Conservation (phyloP, 2,888 invertebrate genomes). For the Nomada ferruginata region DNA sequence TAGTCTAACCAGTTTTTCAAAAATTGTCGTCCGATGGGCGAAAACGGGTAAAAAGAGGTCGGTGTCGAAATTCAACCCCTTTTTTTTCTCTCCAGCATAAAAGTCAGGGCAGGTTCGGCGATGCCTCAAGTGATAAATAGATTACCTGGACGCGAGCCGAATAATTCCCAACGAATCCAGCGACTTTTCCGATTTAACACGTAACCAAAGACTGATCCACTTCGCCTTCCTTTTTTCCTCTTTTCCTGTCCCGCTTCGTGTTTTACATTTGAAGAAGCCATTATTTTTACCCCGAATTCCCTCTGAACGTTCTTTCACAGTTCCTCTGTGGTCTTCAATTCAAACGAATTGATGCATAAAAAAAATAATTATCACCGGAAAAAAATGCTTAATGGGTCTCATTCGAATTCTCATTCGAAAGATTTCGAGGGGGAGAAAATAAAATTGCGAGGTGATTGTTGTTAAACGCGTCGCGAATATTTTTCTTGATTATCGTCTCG, state of each 20-base stretch:
- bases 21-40: conserved; percentile 37
- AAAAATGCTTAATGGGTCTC: too few relatives aligned
- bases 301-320: background rate
- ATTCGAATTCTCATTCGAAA: too few relatives aligned
- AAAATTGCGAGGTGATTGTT: too few relatives aligned
- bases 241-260: background rate
- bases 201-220: conserved; percentile 3
- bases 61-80: background rate
- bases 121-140: conserved; percentile 60
- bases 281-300: background rate
- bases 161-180: conserved; percentile 41
- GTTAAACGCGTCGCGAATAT: too few relatives aligned
- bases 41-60: background rate
- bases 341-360: background rate
- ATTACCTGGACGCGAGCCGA: conserved; percentile 54
- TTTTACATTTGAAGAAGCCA: background rate
- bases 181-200: conserved; percentile 2
- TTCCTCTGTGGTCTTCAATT: background rate
- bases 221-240: background rate
- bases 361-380: too few relatives aligned
- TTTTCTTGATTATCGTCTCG: too few relatives aligned
- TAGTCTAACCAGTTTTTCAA: conserved; percentile 6
- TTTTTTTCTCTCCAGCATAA: conserved; percentile 25
- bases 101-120: conserved; percentile 46
- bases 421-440: too few relatives aligned